Evolutionary conservation across 2,797 vertebrate species (phyloP), one percentile per base, ranked within the genome.

Genomic region (Gymnocypris eckloni): DNA sequence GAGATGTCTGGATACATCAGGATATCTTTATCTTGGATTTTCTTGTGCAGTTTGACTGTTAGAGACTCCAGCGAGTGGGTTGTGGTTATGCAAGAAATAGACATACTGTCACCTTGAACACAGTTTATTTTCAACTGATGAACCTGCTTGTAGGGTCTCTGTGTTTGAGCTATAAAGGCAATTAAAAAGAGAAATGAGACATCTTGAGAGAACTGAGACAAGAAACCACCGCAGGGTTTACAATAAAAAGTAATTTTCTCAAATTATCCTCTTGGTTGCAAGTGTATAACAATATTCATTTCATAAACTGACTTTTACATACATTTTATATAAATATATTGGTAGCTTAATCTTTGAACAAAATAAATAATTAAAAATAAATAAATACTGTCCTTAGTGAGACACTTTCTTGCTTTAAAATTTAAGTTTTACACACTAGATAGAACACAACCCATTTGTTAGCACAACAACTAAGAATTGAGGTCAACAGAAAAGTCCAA

Each of bases 131-230:
- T 1, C 1, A 28, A 16, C 11, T 2, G 13, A 6, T 41, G 10
- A 37, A 7, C 4, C 12, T 43, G 4, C n/a, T 81, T 28, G 28
- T 37, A 81, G 18, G 3, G 5, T 48, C 20, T 69, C 22, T 20
- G 37, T 1, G 41, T 33, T 11, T 20, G 67, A 43, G 15, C 78
- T 86, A 20, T 61, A 22, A 37, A 71, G 72, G 84, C 81, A 67
- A 33, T 33, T 54, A 86, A 86, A 59, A 50, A 81, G 70, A 81
- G 86, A 59, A 64, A 71, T 6, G 9, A 70, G n/a, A 45, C 12
- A 22, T 39, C n/a, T 9, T 59, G 5, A 59, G 12, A 76, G 76
- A 88, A 72, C 56, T 28, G 66, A 79, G 64, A 33, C 11, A 76
- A 4, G 5, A 73, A 54, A 54, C 2, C 6, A 25, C 16, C 12